Percentiles rank a stretch among this genome's conserved stretches.
phyloP scores from a whole-genome alignment of 2,888 invertebrate species.

The Chirona hameri region DNA sequence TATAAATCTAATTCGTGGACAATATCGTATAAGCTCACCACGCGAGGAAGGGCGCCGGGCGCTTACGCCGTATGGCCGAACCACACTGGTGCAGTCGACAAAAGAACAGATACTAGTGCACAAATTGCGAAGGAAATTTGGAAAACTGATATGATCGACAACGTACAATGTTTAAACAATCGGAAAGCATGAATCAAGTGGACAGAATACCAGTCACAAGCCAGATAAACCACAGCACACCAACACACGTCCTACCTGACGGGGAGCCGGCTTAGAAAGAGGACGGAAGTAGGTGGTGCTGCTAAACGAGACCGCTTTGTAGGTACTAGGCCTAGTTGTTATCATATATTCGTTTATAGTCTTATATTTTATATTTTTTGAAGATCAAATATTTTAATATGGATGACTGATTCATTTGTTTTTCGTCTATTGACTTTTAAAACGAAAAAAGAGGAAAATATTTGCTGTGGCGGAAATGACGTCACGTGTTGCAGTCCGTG shows the following conservation, averaged over 20 bases:
- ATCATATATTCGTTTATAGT: background rate
- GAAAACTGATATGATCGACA: background rate
- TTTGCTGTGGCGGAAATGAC: background rate
- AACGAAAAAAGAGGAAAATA: background rate
- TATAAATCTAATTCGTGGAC: no score
- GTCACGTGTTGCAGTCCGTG: background rate
- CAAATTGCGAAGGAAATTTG: background rate
- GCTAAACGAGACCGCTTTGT: background rate
- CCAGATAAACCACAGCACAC: background rate
- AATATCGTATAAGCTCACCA: no score
- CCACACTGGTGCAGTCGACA: no score
- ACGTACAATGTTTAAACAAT: background rate
- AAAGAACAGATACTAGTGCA: background rate
- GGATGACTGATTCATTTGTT: background rate
- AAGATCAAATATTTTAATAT: background rate
- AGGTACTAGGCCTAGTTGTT: background rate
- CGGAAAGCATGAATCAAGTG: background rate
- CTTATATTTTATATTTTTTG: background rate
- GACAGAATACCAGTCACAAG: background rate
- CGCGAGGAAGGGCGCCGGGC: no score
- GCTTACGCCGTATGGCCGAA: no score
- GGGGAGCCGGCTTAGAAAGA: constrained; percentile 23
- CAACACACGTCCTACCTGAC: constrained; percentile 24
- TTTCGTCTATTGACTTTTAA: background rate
- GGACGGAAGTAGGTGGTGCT: constrained; percentile 23